Base-by-base conservation (phyloP, 2,888 invertebrate genomes). In the Phortica okadai region DNA sequence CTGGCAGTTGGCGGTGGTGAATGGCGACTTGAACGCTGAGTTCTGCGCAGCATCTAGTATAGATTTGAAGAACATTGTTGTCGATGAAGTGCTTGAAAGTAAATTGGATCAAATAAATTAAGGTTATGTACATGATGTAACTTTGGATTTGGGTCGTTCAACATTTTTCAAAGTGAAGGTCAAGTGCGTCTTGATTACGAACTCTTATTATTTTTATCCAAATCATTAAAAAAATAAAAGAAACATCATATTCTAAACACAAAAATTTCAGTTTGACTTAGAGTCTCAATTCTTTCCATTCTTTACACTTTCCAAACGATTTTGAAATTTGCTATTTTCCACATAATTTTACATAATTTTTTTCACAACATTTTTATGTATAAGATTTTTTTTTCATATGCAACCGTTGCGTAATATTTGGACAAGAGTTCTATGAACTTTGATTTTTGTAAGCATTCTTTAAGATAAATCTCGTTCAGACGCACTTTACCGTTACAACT, bases 11-110 rank as follows among this genome's bases (percentile, higher is more conserved):
- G 92, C 94, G 72, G 92, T 91, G 80, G 93, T 91, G 83, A 94
- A 92, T n/a, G 94, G 94, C 81, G 93, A 92, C 86, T 93, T 93
- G 92, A 94, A 94, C 75, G 94, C 93, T 82, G 93, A 93, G 91
- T 93, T 94, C 91, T 93, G 93, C 87, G 94, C 93, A 90, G 92
- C 92, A 83, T 94, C 94, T 89, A 94, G 82, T 77, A 94, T 88
- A 88, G 94, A 93, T 89, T 93, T 93, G 90, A 94, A 93, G 93
- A 94, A 93, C 90, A 91, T 91, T 66, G 42, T 78, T 79, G 76
- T 56, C 74, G 62, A 62, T 67, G 81, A 41, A 42, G n/a, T 41
- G 16, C 66, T 66, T n/a, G n/a, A n/a, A 42, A 41, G 66, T 66
- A 33, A 66, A 42, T 5, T 11, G 0, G 42, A 41, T 42, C 6